phyloP scores from a whole-genome alignment of 1,140 invertebrate species.

The Drosophila truncata region DNA sequence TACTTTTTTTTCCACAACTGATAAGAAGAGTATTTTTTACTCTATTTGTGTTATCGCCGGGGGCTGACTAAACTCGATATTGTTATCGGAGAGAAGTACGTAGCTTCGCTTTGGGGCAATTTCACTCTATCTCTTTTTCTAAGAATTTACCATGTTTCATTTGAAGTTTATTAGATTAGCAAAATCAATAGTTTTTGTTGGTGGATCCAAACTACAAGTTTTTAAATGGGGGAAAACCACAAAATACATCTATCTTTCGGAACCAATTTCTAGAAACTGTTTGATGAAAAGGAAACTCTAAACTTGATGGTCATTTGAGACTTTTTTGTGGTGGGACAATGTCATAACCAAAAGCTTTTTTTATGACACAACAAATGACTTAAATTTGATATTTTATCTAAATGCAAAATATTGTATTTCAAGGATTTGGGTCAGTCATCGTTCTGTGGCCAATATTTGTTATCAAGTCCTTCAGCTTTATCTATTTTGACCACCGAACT shows the following conservation, averaged over 20 bases:
- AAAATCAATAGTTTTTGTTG: constrained; percentile 11
- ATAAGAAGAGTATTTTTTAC: constrained; percentile 50
- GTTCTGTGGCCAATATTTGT: neutral
- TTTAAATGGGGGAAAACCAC: constrained; percentile 15
- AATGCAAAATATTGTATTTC: constrained; percentile 47
- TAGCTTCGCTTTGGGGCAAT: neutral
- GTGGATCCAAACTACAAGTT: neutral
- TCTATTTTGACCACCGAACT: neutral
- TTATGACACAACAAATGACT: constrained; percentile 8
- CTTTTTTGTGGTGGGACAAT: constrained; percentile 16
- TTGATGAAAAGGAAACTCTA: constrained; percentile 28
- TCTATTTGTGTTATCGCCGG: constrained; percentile 32
- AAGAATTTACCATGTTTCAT: constrained; percentile 23
- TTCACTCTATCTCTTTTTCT: constrained; percentile 4
- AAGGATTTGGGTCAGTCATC: constrained; percentile 1
- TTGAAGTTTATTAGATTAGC: constrained; percentile 33
- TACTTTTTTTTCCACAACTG: constrained; percentile 46
- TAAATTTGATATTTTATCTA: constrained; percentile 56
- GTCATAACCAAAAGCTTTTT: constrained; percentile 2
- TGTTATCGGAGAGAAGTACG: constrained; percentile 38
- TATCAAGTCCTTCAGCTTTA: neutral
- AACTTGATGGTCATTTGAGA: constrained; percentile 36
- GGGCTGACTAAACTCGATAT: constrained; percentile 52
- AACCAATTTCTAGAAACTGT: constrained; percentile 15
- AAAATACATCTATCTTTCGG: constrained; percentile 9